A percentile compares a stretch with the other conserved stretches of the same genome.
These are phyloP conservation scores for Neocrepidodera transversa DNA, from an alignment of 2,888 invertebrate species.

Conservation along the genomic window DNA sequence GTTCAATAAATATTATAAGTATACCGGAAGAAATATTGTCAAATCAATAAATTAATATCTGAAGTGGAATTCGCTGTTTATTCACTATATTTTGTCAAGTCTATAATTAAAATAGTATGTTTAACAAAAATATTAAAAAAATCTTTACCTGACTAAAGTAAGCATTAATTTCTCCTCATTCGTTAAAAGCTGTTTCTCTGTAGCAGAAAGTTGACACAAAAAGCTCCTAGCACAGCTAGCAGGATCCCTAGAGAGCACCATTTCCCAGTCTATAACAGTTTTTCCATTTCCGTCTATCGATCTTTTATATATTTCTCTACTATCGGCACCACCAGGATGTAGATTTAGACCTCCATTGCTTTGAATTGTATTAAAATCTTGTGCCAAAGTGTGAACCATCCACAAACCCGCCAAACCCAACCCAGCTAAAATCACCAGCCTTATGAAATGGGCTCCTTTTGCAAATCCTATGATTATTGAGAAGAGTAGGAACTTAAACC, in stretches of 20 bases:
- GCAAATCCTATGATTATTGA: constrained; percentile 48
- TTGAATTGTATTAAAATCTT: constrained; percentile 58
- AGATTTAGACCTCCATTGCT: constrained; percentile 25
- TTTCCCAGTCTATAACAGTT: constrained; percentile 51
- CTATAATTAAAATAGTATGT: no score
- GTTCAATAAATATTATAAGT: no score
- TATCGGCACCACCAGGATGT: constrained; percentile 15
- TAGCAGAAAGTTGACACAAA: constrained; percentile 59
- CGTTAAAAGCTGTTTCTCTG: constrained; percentile 47
- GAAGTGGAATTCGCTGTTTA: no score
- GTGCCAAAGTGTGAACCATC: constrained; percentile 60
- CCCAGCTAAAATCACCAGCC: constrained; percentile 57
- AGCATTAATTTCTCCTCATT: constrained; percentile 53
- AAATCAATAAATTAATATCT: no score
- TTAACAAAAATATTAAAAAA: no score
- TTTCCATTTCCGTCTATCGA: constrained; percentile 11
- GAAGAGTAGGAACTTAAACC: constrained; percentile 43
- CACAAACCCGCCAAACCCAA: constrained; percentile 61
- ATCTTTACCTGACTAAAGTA: constrained; percentile 50
- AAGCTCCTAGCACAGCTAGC: constrained; percentile 61
- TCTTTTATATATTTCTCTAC: constrained; percentile 32
- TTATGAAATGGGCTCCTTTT: constrained; percentile 58
- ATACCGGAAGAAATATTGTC: no score
- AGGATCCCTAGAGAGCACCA: constrained; percentile 57
- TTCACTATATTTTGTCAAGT: no score